Percentiles rank a stretch among this genome's conserved stretches.
phyloP scores from a whole-genome alignment of 2,888 invertebrate genomes.

The Latrodectus elegans region DNA sequence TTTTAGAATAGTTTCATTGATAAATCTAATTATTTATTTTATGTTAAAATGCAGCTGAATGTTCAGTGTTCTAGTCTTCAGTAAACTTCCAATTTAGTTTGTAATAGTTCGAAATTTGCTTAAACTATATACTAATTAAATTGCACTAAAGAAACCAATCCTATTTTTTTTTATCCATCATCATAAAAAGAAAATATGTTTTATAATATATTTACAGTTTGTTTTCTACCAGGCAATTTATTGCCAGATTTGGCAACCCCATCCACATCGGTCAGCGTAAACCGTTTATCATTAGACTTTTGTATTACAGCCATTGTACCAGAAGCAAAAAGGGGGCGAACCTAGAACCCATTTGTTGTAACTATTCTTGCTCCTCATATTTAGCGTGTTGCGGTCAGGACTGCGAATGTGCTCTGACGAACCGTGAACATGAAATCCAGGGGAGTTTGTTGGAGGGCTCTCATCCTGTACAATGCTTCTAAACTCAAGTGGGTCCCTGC shows the following conservation, averaged over 20 bases:
- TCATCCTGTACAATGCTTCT: slow-evolving; percentile 23
- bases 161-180: too few relatives aligned
- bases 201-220: too few relatives aligned
- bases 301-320: slow-evolving; percentile 27
- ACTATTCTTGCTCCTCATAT: slow-evolving; percentile 44
- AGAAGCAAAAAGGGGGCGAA: slow-evolving; percentile 39
- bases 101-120: too few relatives aligned
- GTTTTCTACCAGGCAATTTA: background rate
- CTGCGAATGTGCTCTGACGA: slow-evolving; percentile 39
- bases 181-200: too few relatives aligned
- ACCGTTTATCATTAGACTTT: slow-evolving; percentile 48
- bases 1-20: too few relatives aligned
- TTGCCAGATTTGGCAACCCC: slow-evolving; percentile 20
- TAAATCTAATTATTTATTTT: too few relatives aligned
- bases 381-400: slow-evolving; percentile 55
- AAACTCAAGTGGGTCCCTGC: slow-evolving; percentile 23
- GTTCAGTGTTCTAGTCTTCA: too few relatives aligned
- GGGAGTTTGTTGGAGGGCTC: slow-evolving; percentile 15
- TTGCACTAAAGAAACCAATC: too few relatives aligned
- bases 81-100: too few relatives aligned
- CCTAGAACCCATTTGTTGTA: slow-evolving; percentile 42
- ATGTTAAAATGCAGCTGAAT: too few relatives aligned
- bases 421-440: slow-evolving; percentile 36
- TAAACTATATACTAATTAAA: too few relatives aligned
- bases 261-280: background rate